These are phyloP conservation scores for Cherax destructor DNA, from an alignment of 1,140 invertebrate species.

Conservation along the genomic window DNA sequence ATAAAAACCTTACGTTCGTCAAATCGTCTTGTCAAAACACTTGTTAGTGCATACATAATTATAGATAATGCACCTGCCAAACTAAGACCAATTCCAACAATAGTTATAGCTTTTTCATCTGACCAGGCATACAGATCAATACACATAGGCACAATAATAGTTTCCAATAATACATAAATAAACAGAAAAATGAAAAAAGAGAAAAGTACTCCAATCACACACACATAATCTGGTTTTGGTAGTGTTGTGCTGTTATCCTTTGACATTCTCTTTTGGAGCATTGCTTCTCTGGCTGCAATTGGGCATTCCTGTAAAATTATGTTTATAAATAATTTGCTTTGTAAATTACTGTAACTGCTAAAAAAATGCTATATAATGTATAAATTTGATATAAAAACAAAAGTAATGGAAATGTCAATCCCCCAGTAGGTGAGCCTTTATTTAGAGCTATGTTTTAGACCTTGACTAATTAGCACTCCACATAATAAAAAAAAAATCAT, in stretches of 20 bases:
- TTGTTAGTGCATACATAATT: constrained; percentile 50
- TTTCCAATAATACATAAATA: constrained; percentile 93
- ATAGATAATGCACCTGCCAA: constrained; percentile 55
- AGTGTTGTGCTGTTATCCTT: constrained; percentile 10
- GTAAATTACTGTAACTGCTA: not conserved
- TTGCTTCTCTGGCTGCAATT: constrained; percentile 65
- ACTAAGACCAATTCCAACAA: constrained; percentile 68
- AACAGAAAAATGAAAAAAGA: constrained; percentile 91
- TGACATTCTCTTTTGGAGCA: constrained; percentile 17
- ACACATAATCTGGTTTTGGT: constrained; percentile 85
- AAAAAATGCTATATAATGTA: not conserved
- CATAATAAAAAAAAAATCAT: too few relatives aligned
- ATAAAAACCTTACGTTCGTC: constrained; percentile 69
- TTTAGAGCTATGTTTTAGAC: too few relatives aligned
- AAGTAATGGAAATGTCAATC: too few relatives aligned
- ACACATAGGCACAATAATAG: constrained; percentile 77
- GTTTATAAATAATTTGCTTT: not conserved
- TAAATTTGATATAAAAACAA: too few relatives aligned
- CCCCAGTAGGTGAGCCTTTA: too few relatives aligned
- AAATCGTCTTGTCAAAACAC: constrained; percentile 41
- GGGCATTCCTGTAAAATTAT: constrained; percentile 60
- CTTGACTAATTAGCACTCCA: too few relatives aligned
- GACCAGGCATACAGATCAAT: constrained; percentile 70
- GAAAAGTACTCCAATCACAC: constrained; percentile 84
- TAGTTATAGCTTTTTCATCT: constrained; percentile 63